phyloP scores from a whole-genome alignment of 2,113 vertebrate species.

The Cryptomyrus ogoouensis region DNA sequence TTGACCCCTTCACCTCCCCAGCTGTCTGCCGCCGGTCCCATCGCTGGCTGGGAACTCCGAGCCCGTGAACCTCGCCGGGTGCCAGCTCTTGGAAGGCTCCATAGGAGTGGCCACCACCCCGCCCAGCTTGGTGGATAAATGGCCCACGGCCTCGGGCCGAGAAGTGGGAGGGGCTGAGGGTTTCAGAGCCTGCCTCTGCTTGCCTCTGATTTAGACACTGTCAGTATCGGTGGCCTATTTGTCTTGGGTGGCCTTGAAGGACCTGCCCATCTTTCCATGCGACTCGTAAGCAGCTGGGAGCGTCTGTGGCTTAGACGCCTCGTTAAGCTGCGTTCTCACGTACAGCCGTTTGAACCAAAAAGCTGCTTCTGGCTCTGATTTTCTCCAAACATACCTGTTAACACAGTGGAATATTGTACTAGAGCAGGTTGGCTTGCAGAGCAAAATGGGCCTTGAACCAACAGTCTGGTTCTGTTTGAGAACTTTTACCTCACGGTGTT shows the following conservation, averaged over 20 bases:
- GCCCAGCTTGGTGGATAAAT: background rate
- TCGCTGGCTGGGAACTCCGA: background rate
- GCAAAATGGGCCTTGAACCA: background rate
- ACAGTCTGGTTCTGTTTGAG: background rate
- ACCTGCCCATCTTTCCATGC: background rate
- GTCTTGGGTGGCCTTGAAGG: background rate
- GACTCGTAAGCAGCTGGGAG: background rate
- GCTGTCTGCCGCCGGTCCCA: background rate
- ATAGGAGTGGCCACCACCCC: background rate
- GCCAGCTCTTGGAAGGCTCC: background rate
- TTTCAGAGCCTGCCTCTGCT: background rate
- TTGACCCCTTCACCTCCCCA: background rate
- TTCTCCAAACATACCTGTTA: background rate
- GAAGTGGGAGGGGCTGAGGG: background rate
- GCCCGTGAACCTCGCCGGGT: background rate
- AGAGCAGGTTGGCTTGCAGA: background rate
- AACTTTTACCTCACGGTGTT: background rate
- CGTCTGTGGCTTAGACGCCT: background rate
- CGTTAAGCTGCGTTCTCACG: background rate
- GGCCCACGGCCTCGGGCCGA: background rate
- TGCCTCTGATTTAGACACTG: background rate
- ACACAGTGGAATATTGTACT: background rate
- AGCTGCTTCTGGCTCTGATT: background rate
- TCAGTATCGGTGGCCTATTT: background rate
- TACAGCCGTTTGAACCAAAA: background rate